A percentile compares a stretch with the other conserved stretches of the same genome.
These are phyloP conservation scores for Saccostrea glomerata DNA, from an alignment of 1,140 invertebrate species.

Conservation along the genomic window DNA sequence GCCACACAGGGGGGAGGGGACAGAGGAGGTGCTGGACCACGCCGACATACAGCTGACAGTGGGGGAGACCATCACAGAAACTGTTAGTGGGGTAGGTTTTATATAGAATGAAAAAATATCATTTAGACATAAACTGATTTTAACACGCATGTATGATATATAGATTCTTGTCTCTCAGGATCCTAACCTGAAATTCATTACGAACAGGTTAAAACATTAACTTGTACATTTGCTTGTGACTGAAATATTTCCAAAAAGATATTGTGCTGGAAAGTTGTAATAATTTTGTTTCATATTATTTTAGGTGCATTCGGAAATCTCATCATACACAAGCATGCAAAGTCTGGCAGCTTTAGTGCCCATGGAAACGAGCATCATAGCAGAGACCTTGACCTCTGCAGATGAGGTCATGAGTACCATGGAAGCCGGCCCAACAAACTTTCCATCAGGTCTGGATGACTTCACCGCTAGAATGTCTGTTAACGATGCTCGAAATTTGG, in stretches of 20 bases:
- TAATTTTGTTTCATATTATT: neutral
- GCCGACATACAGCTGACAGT: slow-evolving; percentile 60
- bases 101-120: neutral
- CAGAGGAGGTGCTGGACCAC: slow-evolving; percentile 54
- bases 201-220: too few species aligned
- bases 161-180: too few species aligned
- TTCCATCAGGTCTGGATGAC: slow-evolving; percentile 84
- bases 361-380: slow-evolving; percentile 93
- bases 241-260: too few species aligned
- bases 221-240: too few species aligned
- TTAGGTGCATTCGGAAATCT: slow-evolving; percentile 59
- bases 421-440: slow-evolving; percentile 69
- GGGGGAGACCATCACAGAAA: slow-evolving; percentile 37
- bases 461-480: slow-evolving; percentile 88
- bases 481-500: slow-evolving; percentile 90
- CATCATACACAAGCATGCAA: slow-evolving; percentile 83
- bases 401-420: slow-evolving; percentile 79
- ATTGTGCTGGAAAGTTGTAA: neutral
- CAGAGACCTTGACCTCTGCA: slow-evolving; percentile 92
- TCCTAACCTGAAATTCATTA: too few species aligned
- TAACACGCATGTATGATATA: neutral
- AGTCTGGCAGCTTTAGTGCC: slow-evolving; percentile 84
- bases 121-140: too few species aligned
- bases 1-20: slow-evolving; percentile 62
- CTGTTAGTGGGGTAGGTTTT: neutral